A percentile compares a stretch with the other conserved stretches of the same genome.
Conservation (phyloP, 2,113 vertebrate genomes). For the Pituophis catenifer region DNA sequence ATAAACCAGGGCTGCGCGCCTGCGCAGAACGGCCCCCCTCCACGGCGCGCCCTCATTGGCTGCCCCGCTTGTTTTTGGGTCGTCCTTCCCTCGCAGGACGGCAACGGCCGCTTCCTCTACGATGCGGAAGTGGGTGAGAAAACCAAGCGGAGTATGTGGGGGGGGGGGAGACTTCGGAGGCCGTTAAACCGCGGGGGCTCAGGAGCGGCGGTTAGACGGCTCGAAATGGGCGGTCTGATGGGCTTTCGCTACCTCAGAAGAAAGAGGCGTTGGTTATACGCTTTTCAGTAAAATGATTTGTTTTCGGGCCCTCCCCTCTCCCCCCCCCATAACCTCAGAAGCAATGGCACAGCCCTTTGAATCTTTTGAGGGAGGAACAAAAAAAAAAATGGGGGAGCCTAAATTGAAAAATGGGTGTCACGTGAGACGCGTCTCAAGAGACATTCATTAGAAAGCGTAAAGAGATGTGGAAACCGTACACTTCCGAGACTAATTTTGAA, state of each 20-base stretch:
- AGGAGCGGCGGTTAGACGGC: accelerated
- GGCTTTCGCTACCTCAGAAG: background rate
- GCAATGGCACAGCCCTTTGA: background rate
- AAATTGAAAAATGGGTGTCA: conserved; percentile 9
- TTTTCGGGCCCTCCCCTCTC: background rate
- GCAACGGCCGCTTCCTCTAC: background rate
- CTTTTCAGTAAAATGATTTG: background rate
- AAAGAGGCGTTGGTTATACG: too few species aligned
- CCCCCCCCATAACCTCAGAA: accelerated
- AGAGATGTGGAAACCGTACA: background rate
- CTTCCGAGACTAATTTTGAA: background rate
- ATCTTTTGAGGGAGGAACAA: background rate
- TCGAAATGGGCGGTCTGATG: background rate
- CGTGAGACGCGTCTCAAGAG: accelerated
- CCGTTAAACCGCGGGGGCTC: accelerated
- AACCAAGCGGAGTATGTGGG: accelerated
- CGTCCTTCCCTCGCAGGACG: conserved; percentile 33
- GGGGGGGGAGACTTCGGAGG: accelerated
- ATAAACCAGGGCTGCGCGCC: conserved; percentile 64
- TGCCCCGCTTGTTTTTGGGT: background rate
- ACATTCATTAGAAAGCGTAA: background rate
- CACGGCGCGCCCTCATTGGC: conserved; percentile 67
- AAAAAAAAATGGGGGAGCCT: background rate
- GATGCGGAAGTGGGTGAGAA: accelerated
- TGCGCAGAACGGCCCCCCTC: conserved; percentile 68